These are phyloP conservation scores for Pachyrhynchus sulphureomaculatus DNA, from an alignment of 1,140 invertebrate genomes.

Conservation along the genomic window DNA sequence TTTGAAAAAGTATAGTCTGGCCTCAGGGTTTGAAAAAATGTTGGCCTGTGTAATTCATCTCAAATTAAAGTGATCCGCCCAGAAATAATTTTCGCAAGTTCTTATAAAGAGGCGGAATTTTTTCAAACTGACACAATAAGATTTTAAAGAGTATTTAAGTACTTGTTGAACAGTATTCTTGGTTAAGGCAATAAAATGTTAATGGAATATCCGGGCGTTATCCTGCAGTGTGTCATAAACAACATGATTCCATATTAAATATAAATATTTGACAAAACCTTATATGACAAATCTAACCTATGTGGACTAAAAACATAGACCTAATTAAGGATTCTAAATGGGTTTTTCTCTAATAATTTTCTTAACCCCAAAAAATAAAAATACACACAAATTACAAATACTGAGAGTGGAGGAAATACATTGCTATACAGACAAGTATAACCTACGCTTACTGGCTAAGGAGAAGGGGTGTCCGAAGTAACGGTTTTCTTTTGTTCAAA, in stretches of 20 bases:
- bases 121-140: too few species aligned
- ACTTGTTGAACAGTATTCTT: too few species aligned
- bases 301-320: constrained; percentile 26
- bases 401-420: constrained; percentile 45
- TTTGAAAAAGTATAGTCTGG: too few species aligned
- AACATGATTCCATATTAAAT: constrained; percentile 40
- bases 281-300: constrained; percentile 28
- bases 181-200: too few species aligned
- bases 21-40: too few species aligned
- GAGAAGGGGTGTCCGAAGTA: not conserved
- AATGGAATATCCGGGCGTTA: constrained; percentile 33
- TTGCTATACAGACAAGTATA: constrained; percentile 27
- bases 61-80: too few species aligned
- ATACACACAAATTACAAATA: constrained; percentile 46
- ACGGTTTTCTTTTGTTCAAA: not conserved
- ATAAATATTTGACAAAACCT: constrained; percentile 49
- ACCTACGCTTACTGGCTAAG: constrained; percentile 2
- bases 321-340: constrained; percentile 29
- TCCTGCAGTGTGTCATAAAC: constrained; percentile 36
- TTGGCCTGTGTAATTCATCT: too few species aligned
- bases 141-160: too few species aligned
- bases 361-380: constrained; percentile 32
- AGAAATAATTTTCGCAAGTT: too few species aligned
- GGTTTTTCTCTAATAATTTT: constrained; percentile 13
- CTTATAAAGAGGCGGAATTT: too few species aligned